Evolutionary conservation across 30 jellyfish, hydroid and myxozoan species (phyloP), one percentile per base, ranked within the genome.

Genomic region (Calvadosia cruxmelitensis): DNA sequence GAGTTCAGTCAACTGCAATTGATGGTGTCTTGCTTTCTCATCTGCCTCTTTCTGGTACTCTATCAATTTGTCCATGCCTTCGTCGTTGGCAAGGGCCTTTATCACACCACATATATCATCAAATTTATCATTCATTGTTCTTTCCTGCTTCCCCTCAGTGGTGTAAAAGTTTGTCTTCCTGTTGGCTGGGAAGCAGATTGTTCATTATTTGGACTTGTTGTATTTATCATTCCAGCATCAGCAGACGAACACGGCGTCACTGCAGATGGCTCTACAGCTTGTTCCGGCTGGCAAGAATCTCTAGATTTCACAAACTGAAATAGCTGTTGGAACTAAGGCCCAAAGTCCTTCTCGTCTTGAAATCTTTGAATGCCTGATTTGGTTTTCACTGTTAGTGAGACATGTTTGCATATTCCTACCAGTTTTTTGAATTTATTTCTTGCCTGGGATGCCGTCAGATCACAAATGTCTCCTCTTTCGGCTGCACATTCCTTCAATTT

Each of bases 391-490:
- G 34, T 64, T 70, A 74, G 35, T 30, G 78, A 63, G 23, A 76
- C 76, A 53, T 74, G 65, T 52, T 76, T 76, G 74, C 79, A 76
- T 28, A 31, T 28, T 27, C 72, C 86, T 48, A 76, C 86, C 31
- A 73, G 65, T 1, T 67, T 23, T 42, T 74, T 49, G 64, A 74
- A 74, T 48, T 63, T 74, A 35, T 70, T 64, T 29, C 84, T 63
- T 2, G 77, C 49, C 49, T 74, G 78, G 27, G 64, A 64, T 2
- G 76, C 75, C 50, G 84, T 74, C 34, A 74, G 31, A 16, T 48
- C 50, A 64, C 49, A 64, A n/a, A 26, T 5, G 2, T 36, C 34
- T 32, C 68, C 67, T 33, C 67, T 53, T 62, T 61, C 68, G 27
- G 35, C 34, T 63, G 12, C 0, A 13, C 35, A 16, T 50, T n/a